A percentile compares a stretch with the other conserved stretches of the same genome.
Evolutionary conservation across 2,797 vertebrate species (phyloP).

Genomic region (Melanotaenia trifasciata): DNA sequence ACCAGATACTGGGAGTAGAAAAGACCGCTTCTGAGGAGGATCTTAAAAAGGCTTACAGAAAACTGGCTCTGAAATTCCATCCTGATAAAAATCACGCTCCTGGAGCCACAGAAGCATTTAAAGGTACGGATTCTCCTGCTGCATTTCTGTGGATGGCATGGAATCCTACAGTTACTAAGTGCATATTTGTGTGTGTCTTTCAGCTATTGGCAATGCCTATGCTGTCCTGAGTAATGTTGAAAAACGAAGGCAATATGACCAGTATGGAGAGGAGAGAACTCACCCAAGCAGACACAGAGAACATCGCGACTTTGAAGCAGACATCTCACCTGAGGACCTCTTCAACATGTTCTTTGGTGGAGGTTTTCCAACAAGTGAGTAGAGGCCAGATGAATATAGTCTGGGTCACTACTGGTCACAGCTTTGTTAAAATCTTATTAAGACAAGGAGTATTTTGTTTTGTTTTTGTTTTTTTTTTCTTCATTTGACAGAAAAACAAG

Average conservation of each 20-base stretch:
- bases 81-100: slow-evolving; percentile 97
- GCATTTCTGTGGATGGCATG: background rate
- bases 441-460: background rate
- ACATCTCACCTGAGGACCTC: slow-evolving; percentile 98
- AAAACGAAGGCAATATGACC: slow-evolving; percentile 95
- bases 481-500: background rate
- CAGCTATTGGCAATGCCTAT: slow-evolving; percentile 96
- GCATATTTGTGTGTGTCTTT: slow-evolving; percentile 15
- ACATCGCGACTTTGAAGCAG: slow-evolving; percentile 90
- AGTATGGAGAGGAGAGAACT: slow-evolving; percentile 93
- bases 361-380: slow-evolving; percentile 95
- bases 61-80: slow-evolving; percentile 96
- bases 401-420: background rate
- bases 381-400: background rate
- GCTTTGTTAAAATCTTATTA: background rate
- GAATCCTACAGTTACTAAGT: background rate
- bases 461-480: background rate
- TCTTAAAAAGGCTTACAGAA: slow-evolving; percentile 96
- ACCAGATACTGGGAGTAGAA: slow-evolving; percentile 93
- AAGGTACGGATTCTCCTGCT: slow-evolving; percentile 83
- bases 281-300: slow-evolving; percentile 87
- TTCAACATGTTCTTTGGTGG: slow-evolving; percentile 99
- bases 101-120: slow-evolving; percentile 96
- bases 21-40: slow-evolving; percentile 95
- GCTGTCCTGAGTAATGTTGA: slow-evolving; percentile 94